phyloP scores from a whole-genome alignment of 35 echinoderm and acorn worm species.

The Acanthaster planci region DNA sequence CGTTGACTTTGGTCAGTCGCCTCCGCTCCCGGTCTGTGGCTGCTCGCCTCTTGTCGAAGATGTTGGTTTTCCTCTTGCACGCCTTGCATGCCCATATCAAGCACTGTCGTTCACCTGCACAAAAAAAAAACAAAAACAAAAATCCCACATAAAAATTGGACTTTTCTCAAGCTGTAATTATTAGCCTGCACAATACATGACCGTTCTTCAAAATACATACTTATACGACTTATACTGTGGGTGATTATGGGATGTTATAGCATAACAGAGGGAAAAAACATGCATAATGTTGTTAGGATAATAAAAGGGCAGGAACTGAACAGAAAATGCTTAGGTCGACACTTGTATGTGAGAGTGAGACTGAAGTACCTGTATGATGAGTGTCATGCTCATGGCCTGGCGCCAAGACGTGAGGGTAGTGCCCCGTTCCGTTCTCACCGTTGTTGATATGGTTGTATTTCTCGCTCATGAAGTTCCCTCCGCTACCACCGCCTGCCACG shows the following conservation, averaged over 20 bases:
- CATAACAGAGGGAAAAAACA: too few relatives aligned
- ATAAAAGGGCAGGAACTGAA: too few relatives aligned
- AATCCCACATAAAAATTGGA: too few relatives aligned
- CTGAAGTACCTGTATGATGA: not conserved
- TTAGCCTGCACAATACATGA: too few relatives aligned
- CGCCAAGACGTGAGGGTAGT: conserved; percentile 6
- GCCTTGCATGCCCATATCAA: conserved; percentile 82
- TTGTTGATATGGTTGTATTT: conserved; percentile 2
- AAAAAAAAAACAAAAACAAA: not conserved
- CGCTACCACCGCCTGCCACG: not conserved
- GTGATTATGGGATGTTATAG: too few relatives aligned
- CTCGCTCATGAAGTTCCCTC: not conserved
- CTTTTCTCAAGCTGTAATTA: too few relatives aligned
- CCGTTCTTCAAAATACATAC: too few relatives aligned
- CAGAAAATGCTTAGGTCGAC: too few relatives aligned
- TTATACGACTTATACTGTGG: too few relatives aligned
- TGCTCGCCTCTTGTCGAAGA: conserved; percentile 77
- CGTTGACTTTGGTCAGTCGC: conserved; percentile 81
- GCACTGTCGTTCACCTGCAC: conserved; percentile 51
- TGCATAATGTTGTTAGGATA: too few relatives aligned
- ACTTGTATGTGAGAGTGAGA: not conserved
- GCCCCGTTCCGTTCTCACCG: not conserved
- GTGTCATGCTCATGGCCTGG: not conserved
- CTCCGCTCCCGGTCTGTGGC: conserved; percentile 85
- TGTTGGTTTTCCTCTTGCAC: conserved; percentile 68